Evolutionary conservation across 2,888 invertebrate species (phyloP).

Genomic region (Alcis repandata): DNA sequence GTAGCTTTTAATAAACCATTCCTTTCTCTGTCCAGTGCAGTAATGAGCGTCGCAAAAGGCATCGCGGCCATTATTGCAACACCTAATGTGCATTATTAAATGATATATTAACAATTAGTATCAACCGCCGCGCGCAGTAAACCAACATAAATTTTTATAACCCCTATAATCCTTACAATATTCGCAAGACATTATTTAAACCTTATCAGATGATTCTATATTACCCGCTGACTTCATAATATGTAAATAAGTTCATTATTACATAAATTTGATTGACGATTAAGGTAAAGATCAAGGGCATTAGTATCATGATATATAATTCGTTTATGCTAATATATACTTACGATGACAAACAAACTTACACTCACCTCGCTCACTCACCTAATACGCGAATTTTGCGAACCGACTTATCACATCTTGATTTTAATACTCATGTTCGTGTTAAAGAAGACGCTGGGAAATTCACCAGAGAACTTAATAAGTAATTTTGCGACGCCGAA

Average conservation of each 20-base stretch:
- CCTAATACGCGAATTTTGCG: background rate
- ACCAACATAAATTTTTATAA: constrained; percentile 49
- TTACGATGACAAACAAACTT: constrained; percentile 10
- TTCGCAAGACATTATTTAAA: constrained; percentile 24
- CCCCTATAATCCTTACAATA: constrained; percentile 27
- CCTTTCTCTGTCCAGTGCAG: constrained; percentile 66
- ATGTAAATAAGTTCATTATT: constrained; percentile 55
- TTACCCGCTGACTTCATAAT: constrained; percentile 43
- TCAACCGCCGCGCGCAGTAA: constrained; percentile 56
- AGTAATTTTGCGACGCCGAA: constrained; percentile 7
- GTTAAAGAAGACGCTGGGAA: background rate
- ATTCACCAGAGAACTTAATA: background rate
- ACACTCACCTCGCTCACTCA: background rate
- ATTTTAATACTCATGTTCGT: no score
- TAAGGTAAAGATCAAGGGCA: constrained; percentile 59
- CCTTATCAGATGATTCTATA: constrained; percentile 26
- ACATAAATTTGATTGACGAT: constrained; percentile 56
- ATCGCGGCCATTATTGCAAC: constrained; percentile 58
- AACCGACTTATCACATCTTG: background rate
- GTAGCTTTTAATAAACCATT: constrained; percentile 39
- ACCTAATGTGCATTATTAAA: constrained; percentile 73
- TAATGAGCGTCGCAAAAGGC: constrained; percentile 71
- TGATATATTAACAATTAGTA: constrained; percentile 69
- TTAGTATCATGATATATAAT: constrained; percentile 32
- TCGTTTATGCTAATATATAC: constrained; percentile 23